Evolutionary conservation across 2,113 vertebrate species (phyloP), one percentile per base, ranked within the genome.

Genomic region (Seriola quinqueradiata): DNA sequence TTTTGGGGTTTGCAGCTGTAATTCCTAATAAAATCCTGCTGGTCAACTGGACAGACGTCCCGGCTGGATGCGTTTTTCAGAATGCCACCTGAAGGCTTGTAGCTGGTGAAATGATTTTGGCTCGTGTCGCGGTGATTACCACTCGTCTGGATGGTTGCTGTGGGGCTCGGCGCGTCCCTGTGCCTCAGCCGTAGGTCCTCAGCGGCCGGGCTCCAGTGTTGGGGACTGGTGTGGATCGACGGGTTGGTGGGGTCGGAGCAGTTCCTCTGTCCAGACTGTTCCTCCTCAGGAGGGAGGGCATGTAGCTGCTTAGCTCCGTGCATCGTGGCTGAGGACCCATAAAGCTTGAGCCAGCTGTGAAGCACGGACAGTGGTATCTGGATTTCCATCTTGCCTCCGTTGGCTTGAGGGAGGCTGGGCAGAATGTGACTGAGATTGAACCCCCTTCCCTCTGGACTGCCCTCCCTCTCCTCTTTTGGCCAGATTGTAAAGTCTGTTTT

Each of bases 351-450:
- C 90, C 90, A 91, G 50, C 89, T 87, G 1, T 92, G 88, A 28
- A 96, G 85, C 57, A 95, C 52, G 4, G 91, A 91, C 28, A 95
- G 69, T 1, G 95, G 95, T 13, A 96, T 92, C 79, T 95, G 91
- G 10, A 96, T 93, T 75, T 95, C 94, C 94, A 95, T 95, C 50
- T 89, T 93, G 3, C 87, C 79, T 1, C 72, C 69, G 0, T 87
- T 75, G 28, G 88, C 83, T 58, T n/a, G 67, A 17, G 88, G 34
- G 14, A 80, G 16, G 9, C 21, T 34, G 38, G 84, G 68, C 25
- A 66, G 73, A 0, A 50, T 0, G 0, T 84, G 67, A 4, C 83
- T 85, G 36, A 79, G 34, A 77, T 17, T 66, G 12, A 75, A 12
- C 21, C 40, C 58, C 11, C 1, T 70, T 1, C 16, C 40, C 7